phyloP scores from a whole-genome alignment of 1,140 invertebrate species.

The Globodera ellingtonae region DNA sequence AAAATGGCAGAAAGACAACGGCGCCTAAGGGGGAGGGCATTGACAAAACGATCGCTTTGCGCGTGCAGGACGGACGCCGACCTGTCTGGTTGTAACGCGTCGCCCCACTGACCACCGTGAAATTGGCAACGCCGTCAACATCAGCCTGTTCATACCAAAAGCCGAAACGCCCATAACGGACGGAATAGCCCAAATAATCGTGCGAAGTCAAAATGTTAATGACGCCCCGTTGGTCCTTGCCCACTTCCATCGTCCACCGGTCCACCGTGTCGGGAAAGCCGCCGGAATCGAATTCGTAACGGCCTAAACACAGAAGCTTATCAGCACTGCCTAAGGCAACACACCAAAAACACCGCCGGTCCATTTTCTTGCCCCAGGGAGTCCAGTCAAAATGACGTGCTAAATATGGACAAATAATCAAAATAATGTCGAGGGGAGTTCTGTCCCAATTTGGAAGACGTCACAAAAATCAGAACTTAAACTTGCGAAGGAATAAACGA shows the following conservation, averaged over 20 bases:
- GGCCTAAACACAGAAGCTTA: constrained; percentile 34
- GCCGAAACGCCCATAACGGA: constrained; percentile 58
- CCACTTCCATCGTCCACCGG: constrained; percentile 57
- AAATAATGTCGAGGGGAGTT: too few species aligned
- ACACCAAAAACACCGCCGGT: constrained; percentile 57
- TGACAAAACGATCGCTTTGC: too few species aligned
- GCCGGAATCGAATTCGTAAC: constrained; percentile 46
- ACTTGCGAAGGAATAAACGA: not conserved
- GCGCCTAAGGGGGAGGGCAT: constrained; percentile 33
- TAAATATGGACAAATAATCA: constrained; percentile 14
- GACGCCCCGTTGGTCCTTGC: constrained; percentile 48
- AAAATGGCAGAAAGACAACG: constrained; percentile 60
- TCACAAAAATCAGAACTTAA: not conserved
- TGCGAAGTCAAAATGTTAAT: constrained; percentile 50
- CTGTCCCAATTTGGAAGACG: not conserved
- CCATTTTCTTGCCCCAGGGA: constrained; percentile 63
- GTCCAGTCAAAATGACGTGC: constrained; percentile 60
- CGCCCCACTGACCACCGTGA: constrained; percentile 61
- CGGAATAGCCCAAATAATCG: constrained; percentile 63
- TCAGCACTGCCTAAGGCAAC: not conserved
- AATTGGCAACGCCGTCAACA: constrained; percentile 20
- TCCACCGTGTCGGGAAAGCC: constrained; percentile 48
- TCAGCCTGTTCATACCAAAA: constrained; percentile 46
- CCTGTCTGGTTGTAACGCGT: constrained; percentile 57
- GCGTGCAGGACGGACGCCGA: not conserved